A percentile compares a stretch with the other conserved stretches of the same genome.
Evolutionary conservation across 2,888 invertebrate species (phyloP).

Genomic region (Corythucha ciliata): DNA sequence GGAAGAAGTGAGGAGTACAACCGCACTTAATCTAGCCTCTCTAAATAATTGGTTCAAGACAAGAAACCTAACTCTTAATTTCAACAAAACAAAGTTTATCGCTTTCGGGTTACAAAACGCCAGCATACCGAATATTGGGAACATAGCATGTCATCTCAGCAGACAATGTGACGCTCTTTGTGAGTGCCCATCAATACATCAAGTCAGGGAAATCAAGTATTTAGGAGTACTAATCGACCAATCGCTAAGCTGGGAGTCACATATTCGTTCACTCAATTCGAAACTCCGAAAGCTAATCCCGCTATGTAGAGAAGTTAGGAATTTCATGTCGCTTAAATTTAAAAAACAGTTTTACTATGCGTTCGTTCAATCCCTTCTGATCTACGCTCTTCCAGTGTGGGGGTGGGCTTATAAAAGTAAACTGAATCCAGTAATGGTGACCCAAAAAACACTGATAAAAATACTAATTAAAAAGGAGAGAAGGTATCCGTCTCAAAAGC

Average conservation of each 20-base stretch:
- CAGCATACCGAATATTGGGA: not conserved
- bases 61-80: slow-evolving; percentile 14
- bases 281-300: slow-evolving; percentile 11
- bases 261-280: not conserved
- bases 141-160: not conserved
- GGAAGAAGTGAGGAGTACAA: no score
- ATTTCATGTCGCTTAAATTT: slow-evolving; percentile 4
- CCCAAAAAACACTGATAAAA: no score
- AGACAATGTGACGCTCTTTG: no score
- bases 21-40: no score
- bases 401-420: no score
- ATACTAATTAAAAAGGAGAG: no score
- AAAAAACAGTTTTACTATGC: no score
- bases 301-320: slow-evolving; percentile 6
- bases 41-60: slow-evolving; percentile 3
- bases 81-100: slow-evolving; percentile 15
- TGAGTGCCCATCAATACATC: not conserved
- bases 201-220: slow-evolving; percentile 5
- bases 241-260: slow-evolving; percentile 3
- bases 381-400: no score
- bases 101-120: not conserved
- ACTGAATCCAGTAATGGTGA: no score
- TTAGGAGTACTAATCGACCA: slow-evolving; percentile 12
- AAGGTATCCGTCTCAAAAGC: no score
- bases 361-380: no score